Conservation (phyloP, 2,888 invertebrate genomes). For the Spialia ferax region DNA sequence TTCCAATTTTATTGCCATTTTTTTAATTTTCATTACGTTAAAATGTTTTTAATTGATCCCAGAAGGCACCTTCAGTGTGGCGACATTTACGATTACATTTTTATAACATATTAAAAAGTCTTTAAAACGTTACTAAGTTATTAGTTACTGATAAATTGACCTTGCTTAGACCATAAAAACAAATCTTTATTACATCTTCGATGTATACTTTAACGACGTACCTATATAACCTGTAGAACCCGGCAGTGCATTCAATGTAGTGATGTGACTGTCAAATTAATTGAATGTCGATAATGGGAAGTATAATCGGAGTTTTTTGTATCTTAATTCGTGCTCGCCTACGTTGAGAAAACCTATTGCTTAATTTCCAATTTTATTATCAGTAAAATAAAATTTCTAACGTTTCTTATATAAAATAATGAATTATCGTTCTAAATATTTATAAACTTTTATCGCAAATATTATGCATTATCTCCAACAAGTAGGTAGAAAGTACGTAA, state of each 20-base stretch:
- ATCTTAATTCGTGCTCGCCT: too few species aligned
- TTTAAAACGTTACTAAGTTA: slow-evolving; percentile 1
- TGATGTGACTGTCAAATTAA: slow-evolving; percentile 51
- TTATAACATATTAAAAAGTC: neutral
- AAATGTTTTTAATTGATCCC: neutral
- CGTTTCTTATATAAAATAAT: neutral
- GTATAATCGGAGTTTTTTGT: too few species aligned
- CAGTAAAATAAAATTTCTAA: neutral
- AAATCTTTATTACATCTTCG: slow-evolving; percentile 35
- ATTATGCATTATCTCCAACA: too few species aligned
- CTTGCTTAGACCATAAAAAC: slow-evolving; percentile 30
- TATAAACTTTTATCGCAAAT: neutral
- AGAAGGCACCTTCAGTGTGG: neutral
- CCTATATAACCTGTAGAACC: slow-evolving; percentile 59
- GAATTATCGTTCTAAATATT: neutral
- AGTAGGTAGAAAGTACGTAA: neutral
- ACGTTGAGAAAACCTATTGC: too few species aligned
- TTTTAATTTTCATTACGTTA: neutral
- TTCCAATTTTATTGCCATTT: too few species aligned
- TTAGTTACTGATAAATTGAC: slow-evolving; percentile 30
- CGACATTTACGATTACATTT: neutral
- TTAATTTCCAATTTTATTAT: neutral
- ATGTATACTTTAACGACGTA: slow-evolving; percentile 53
- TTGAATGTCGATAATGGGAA: slow-evolving; percentile 49
- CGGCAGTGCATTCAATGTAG: slow-evolving; percentile 60